These are phyloP conservation scores for Clarias fuscus DNA, from an alignment of 2,797 vertebrate genomes.

Conservation along the genomic window DNA sequence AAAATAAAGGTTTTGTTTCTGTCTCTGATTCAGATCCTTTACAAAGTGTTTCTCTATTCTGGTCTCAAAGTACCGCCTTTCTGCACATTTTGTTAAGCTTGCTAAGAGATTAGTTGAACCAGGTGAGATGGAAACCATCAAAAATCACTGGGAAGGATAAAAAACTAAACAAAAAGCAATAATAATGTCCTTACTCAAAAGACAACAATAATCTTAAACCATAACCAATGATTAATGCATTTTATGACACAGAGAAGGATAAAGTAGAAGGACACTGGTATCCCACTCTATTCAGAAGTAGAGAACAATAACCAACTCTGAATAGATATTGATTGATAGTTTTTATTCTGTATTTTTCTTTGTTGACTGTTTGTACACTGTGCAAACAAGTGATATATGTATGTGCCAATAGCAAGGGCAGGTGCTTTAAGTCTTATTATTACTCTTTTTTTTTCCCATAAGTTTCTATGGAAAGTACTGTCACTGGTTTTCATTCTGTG, in stretches of 20 bases:
- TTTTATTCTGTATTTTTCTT: background rate
- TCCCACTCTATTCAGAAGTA: background rate
- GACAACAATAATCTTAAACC: background rate
- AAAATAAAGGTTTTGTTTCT: background rate
- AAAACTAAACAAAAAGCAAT: background rate
- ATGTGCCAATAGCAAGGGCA: background rate
- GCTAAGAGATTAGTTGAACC: background rate
- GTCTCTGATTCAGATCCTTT: background rate
- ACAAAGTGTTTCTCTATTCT: slow-evolving; percentile 18
- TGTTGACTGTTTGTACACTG: background rate
- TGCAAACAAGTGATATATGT: background rate
- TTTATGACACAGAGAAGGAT: slow-evolving; percentile 15
- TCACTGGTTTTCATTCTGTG: slow-evolving; percentile 4
- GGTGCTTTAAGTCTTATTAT: slow-evolving; percentile 3
- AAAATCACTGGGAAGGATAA: background rate
- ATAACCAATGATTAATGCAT: slow-evolving; percentile 10
- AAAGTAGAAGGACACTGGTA: background rate
- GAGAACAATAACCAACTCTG: background rate
- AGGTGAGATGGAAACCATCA: background rate
- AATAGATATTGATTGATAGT: background rate
- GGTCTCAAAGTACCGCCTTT: background rate
- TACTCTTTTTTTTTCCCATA: background rate
- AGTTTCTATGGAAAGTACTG: background rate
- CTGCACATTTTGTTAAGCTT: background rate
- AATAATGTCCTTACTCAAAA: slow-evolving; percentile 26